phyloP scores from a whole-genome alignment of 2,888 invertebrate genomes.

The Protonemura montana region DNA sequence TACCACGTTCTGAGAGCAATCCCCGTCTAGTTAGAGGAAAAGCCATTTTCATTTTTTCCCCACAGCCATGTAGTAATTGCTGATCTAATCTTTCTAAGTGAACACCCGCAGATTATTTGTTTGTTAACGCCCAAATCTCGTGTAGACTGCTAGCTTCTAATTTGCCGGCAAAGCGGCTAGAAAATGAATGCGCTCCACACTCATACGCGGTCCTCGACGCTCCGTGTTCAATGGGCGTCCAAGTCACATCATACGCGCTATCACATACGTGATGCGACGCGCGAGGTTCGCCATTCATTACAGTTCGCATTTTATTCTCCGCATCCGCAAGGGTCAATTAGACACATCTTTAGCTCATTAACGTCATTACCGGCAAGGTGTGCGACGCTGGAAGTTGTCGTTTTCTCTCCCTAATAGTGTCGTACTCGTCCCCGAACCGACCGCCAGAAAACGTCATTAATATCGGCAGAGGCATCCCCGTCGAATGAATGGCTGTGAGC shows the following conservation, averaged over 20 bases:
- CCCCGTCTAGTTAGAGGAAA: background rate
- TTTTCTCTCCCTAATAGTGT: background rate
- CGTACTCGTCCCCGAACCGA: background rate
- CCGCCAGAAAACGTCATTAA: constrained; percentile 27
- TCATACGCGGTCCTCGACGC: background rate
- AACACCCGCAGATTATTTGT: constrained; percentile 7
- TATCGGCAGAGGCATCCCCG: constrained; percentile 15
- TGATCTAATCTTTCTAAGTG: constrained; percentile 12
- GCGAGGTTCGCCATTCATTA: background rate
- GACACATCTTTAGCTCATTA: constrained; percentile 7
- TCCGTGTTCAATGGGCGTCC: background rate
- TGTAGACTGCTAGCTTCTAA: background rate
- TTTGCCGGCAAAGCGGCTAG: background rate
- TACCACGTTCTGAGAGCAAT: too few species aligned
- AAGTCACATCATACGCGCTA: background rate
- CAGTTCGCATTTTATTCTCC: background rate
- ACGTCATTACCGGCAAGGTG: background rate
- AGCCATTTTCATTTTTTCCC: background rate
- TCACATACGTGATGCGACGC: too few species aligned
- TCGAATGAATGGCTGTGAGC: constrained; percentile 7
- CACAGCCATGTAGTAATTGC: background rate
- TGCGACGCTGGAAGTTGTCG: background rate
- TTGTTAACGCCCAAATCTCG: constrained; percentile 12
- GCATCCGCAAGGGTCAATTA: background rate
- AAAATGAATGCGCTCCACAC: background rate